These are phyloP conservation scores for Trichonephila clavata DNA, from an alignment of 1,140 invertebrate genomes.

Conservation along the genomic window DNA sequence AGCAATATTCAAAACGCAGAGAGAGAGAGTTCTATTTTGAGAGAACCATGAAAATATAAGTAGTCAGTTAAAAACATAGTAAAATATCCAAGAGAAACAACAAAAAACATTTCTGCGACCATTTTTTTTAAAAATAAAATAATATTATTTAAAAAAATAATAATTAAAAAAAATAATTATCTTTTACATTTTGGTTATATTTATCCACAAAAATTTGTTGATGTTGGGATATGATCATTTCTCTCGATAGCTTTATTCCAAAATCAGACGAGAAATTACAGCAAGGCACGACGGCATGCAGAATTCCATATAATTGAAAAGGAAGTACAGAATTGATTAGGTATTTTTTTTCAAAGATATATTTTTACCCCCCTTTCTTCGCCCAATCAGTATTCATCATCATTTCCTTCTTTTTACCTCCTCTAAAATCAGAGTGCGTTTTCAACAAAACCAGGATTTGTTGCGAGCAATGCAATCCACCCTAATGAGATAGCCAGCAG, in stretches of 20 bases:
- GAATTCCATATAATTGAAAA: background rate
- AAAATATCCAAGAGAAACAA: no score
- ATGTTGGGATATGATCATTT: no score
- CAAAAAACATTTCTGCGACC: no score
- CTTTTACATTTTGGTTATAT: no score
- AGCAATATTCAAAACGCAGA: no score
- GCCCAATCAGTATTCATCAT: constrained; percentile 2
- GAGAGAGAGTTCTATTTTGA: no score
- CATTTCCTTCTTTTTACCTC: background rate
- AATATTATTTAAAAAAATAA: no score
- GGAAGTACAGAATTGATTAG: background rate
- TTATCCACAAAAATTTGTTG: no score
- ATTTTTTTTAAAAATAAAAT: no score
- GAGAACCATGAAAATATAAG: no score
- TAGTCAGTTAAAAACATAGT: no score
- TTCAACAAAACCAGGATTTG: constrained; percentile 47
- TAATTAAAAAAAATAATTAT: no score
- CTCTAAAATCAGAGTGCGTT: constrained; percentile 53
- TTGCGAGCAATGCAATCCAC: constrained; percentile 31
- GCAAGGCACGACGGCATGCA: background rate
- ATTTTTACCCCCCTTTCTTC: background rate
- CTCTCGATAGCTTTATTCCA: background rate
- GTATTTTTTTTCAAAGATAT: background rate
- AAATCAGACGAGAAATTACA: background rate
- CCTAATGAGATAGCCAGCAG: constrained; percentile 45